Base-by-base conservation (phyloP, 1,140 invertebrate species). In the Drosophila nikananu region DNA sequence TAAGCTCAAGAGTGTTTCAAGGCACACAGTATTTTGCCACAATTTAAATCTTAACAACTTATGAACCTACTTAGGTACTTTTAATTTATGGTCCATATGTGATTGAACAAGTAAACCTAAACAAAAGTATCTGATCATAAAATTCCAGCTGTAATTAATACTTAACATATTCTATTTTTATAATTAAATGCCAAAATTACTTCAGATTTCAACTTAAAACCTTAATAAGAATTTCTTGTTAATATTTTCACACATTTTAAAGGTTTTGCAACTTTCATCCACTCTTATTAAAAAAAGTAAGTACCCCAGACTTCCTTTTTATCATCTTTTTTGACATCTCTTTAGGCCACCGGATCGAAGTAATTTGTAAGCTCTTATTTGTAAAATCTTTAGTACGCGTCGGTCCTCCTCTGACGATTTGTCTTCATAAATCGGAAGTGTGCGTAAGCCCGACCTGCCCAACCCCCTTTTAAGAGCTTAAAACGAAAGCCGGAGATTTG, bases 351-450 rank as follows among this genome's bases (percentile, higher is more conserved):
- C 15, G 21, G 21, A 51, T 52, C 54, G 7, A 42, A 42, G 68
- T 54, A 37, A 77, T 77, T 77, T 76, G 13, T 39, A 19, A n/a
- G 55, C 27, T 52, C 19, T 67, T 66, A 42, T 60, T 77, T 58
- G 19, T 44, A 19, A 59, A 66, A 59, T 48, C 46, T 39, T 37
- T 48, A 41, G 41, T 44, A 44, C 27, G 27, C 72, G 17, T 30
- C 13, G 39, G 13, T 12, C 19, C 12, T 21, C 21, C 7, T 71
- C 30, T 58, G 64, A 78, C 77, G 27, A 79, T 79, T 79, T 79
- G 76, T 79, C 76, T 79, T 79, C 39, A 79, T 79, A 72, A 72
- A 65, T 79, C 66, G 77, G 32, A 79, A 72, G 44, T 72, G 67
- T 68, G 67, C 76, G 23, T 13, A 23, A 15, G 46, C 41, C 35